These are phyloP conservation scores for Pseudocheirus occidentalis DNA, from an alignment of 2,797 vertebrate species.

Conservation along the genomic window DNA sequence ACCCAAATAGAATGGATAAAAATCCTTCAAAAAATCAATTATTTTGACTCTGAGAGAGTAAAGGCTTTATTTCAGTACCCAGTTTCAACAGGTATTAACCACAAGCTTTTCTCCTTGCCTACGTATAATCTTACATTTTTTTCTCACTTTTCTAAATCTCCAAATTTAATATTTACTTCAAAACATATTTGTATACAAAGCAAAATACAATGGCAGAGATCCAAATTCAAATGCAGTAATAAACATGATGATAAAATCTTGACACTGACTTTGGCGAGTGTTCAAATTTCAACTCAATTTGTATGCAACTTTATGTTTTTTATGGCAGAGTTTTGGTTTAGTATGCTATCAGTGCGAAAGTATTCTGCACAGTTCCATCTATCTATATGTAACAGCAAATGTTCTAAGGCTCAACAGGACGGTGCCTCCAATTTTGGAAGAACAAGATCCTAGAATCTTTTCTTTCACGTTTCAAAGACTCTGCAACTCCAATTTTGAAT, in stretches of 20 bases:
- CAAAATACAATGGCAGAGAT: neutral
- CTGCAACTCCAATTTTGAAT: constrained; percentile 36
- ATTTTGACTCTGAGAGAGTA: constrained; percentile 11
- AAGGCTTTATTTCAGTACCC: constrained; percentile 30
- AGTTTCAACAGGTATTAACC: constrained; percentile 25
- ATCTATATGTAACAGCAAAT: constrained; percentile 1
- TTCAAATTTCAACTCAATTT: constrained; percentile 29
- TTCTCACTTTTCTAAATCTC: constrained; percentile 45
- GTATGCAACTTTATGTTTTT: constrained; percentile 32
- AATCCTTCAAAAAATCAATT: neutral
- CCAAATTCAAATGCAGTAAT: constrained; percentile 16
- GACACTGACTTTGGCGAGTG: constrained; percentile 16
- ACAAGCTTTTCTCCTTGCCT: neutral
- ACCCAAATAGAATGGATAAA: constrained; percentile 43
- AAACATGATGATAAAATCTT: constrained; percentile 27
- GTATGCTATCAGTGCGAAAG: constrained; percentile 28
- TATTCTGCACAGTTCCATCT: neutral
- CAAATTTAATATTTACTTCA: constrained; percentile 52
- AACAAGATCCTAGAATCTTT: constrained; percentile 18
- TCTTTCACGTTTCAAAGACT: constrained; percentile 32
- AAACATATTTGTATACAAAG: neutral
- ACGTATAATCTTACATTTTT: constrained; percentile 26
- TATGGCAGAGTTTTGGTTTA: neutral
- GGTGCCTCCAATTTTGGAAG: constrained; percentile 18
- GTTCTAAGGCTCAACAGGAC: neutral